Percentiles rank a stretch among this genome's conserved stretches.
Conservation (phyloP, 2,113 vertebrate species). For the Etheostoma spectabile region DNA sequence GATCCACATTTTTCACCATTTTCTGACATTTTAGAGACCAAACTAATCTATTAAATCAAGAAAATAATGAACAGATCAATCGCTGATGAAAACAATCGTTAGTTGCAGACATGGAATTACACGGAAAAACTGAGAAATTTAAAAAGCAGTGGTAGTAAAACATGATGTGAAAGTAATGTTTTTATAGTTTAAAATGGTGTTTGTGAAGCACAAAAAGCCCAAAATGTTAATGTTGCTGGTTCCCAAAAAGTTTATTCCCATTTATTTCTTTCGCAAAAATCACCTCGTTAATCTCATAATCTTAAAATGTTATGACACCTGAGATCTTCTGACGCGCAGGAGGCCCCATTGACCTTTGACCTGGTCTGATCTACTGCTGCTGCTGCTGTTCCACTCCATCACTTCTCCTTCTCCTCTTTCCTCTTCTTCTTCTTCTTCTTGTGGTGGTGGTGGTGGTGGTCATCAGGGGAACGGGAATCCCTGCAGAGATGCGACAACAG, state of each 20-base stretch:
- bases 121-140: not conserved
- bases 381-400: slow-evolving; percentile 1
- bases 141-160: not conserved
- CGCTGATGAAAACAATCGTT: no score
- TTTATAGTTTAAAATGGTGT: not conserved
- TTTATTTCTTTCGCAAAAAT: not conserved
- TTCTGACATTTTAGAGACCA: no score
- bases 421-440: slow-evolving; percentile 80
- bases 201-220: not conserved
- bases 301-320: not conserved
- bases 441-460: slow-evolving; percentile 81
- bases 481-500: slow-evolving; percentile 71
- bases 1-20: no score
- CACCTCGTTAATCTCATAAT: accelerated
- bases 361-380: not conserved
- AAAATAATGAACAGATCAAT: no score
- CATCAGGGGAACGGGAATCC: slow-evolving; percentile 85
- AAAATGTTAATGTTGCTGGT: not conserved
- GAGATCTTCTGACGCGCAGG: not conserved
- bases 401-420: slow-evolving; percentile 62
- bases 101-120: not conserved
- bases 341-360: not conserved
- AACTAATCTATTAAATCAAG: no score
- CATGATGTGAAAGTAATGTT: not conserved
- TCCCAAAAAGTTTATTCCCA: slow-evolving; percentile 38